These are phyloP conservation scores for Acanthosepion lycidas DNA, from an alignment of 2,888 invertebrate species.

Conservation along the genomic window DNA sequence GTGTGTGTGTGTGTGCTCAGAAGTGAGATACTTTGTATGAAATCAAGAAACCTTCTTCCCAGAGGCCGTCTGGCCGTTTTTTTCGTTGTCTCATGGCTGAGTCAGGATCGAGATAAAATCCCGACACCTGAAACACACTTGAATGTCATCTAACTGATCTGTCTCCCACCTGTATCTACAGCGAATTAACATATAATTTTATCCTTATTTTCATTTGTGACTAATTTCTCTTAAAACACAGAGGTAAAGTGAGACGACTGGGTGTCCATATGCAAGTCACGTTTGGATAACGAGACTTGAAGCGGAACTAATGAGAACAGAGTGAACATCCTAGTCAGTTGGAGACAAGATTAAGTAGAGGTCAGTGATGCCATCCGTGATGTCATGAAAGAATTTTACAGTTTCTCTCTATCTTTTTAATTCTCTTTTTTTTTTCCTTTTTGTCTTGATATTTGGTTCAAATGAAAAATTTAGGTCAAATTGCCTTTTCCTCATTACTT, in stretches of 20 bases:
- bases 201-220: background rate
- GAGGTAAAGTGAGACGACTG: background rate
- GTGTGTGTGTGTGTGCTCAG: too few species aligned
- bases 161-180: background rate
- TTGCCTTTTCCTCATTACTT: too few species aligned
- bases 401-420: background rate
- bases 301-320: background rate
- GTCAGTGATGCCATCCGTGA: background rate
- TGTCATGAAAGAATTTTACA: background rate
- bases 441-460: background rate
- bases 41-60: background rate
- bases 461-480: background rate
- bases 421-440: background rate
- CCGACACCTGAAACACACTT: background rate
- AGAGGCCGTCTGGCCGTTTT: background rate
- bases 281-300: background rate
- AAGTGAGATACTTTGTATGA: background rate
- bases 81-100: background rate
- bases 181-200: background rate
- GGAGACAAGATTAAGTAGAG: background rate
- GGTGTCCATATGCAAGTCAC: background rate
- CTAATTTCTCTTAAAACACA: background rate
- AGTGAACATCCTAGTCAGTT: background rate
- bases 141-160: background rate
- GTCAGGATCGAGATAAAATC: background rate